phyloP scores from a whole-genome alignment of 2,113 vertebrate genomes.

The Sigmodon hispidus region DNA sequence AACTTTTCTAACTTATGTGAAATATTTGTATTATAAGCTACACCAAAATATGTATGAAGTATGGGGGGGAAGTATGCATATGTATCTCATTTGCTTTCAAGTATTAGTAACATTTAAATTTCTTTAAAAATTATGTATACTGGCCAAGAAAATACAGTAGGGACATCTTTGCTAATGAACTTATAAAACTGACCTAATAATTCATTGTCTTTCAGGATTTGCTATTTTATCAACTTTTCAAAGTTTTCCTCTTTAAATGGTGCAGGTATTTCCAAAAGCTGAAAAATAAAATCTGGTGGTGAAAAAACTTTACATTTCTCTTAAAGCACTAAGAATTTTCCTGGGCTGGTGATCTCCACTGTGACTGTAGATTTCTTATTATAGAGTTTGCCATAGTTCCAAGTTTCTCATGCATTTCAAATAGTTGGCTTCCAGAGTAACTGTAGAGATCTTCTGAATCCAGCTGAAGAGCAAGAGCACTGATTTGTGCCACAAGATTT shows the following conservation, averaged over 20 bases:
- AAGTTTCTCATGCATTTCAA: slow-evolving; percentile 90
- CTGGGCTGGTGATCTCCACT: slow-evolving; percentile 83
- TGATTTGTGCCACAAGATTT: slow-evolving; percentile 85
- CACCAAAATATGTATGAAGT: slow-evolving; percentile 76
- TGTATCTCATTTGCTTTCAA: slow-evolving; percentile 80
- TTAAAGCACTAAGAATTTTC: slow-evolving; percentile 75
- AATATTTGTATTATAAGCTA: slow-evolving; percentile 55
- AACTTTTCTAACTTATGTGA: slow-evolving; percentile 65
- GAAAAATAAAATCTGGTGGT: slow-evolving; percentile 51
- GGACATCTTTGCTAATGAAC: not conserved
- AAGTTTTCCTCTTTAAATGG: slow-evolving; percentile 60
- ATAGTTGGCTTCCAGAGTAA: slow-evolving; percentile 89
- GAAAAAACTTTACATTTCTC: not conserved
- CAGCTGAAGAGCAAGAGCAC: slow-evolving; percentile 85
- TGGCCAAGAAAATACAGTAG: slow-evolving; percentile 51
- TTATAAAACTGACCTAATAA: slow-evolving; percentile 15
- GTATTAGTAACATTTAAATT: slow-evolving; percentile 63
- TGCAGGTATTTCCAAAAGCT: slow-evolving; percentile 41
- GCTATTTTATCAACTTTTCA: slow-evolving; percentile 49
- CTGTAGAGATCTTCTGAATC: slow-evolving; percentile 81
- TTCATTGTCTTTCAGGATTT: not conserved
- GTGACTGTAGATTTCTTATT: slow-evolving; percentile 87
- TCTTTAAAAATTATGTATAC: slow-evolving; percentile 77
- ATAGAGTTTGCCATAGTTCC: slow-evolving; percentile 88
- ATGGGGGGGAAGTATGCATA: slow-evolving; percentile 63